phyloP scores from a whole-genome alignment of 1,140 invertebrate genomes.

The Leptopilina boulardi region DNA sequence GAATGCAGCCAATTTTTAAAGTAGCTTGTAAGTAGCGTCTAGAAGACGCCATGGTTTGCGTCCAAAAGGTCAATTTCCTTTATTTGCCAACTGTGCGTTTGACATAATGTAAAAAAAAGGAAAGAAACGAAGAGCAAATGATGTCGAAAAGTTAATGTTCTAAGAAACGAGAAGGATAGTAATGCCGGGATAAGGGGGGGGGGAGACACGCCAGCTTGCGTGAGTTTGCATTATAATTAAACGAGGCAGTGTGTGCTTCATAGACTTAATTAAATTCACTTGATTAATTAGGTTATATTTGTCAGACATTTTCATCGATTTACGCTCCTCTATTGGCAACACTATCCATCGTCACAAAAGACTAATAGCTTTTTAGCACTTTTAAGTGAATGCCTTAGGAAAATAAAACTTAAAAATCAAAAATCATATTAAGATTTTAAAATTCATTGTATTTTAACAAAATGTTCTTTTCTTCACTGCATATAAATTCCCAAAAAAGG shows the following conservation, averaged over 20 bases:
- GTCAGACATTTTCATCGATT: constrained; percentile 62
- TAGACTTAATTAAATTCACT: constrained; percentile 69
- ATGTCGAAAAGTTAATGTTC: constrained; percentile 50
- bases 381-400: too few relatives aligned
- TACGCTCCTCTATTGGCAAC: not conserved
- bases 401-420: too few relatives aligned
- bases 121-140: constrained; percentile 46
- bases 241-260: constrained; percentile 37
- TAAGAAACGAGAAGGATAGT: constrained; percentile 43
- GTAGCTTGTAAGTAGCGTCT: constrained; percentile 35
- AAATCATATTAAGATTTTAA: too few relatives aligned
- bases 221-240: constrained; percentile 69
- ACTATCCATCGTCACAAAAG: constrained; percentile 3
- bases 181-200: constrained; percentile 53
- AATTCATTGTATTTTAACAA: too few relatives aligned
- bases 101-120: constrained; percentile 29
- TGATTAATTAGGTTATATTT: constrained; percentile 71
- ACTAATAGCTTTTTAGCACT: constrained; percentile 34
- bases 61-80: constrained; percentile 68
- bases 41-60: constrained; percentile 29
- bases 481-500: too few relatives aligned
- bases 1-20: constrained; percentile 42
- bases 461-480: too few relatives aligned
- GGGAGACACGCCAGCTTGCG: constrained; percentile 69
- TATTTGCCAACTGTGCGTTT: constrained; percentile 54